These are phyloP conservation scores for Spilosoma lubricipeda DNA, from an alignment of 2,888 invertebrate species.

Conservation along the genomic window DNA sequence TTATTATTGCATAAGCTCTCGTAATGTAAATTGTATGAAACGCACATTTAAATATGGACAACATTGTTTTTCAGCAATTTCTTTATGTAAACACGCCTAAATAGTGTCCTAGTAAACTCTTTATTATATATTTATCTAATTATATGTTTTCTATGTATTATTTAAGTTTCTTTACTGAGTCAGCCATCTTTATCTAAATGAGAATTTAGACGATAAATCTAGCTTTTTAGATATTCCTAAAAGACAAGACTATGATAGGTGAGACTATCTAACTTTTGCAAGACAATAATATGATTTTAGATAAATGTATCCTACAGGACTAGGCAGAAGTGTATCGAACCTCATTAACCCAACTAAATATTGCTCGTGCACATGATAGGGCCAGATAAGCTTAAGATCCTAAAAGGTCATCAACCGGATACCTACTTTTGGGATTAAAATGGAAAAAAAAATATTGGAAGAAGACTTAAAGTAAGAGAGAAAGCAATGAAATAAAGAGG, in stretches of 20 bases:
- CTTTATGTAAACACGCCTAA: not conserved
- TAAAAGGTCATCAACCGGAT: not conserved
- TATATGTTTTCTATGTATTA: not conserved
- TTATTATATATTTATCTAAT: not conserved
- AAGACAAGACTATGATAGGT: no score
- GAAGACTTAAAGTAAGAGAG: not conserved
- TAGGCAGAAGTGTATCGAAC: not conserved
- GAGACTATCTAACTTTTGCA: not conserved
- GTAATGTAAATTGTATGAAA: conserved; percentile 52
- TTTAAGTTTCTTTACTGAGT: not conserved
- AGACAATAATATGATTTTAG: not conserved
- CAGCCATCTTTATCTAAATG: no score
- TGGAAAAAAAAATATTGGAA: not conserved
- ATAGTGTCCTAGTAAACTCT: not conserved
- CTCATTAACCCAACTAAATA: not conserved
- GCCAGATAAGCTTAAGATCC: no score
- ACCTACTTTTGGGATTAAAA: not conserved
- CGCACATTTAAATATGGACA: conserved; percentile 49
- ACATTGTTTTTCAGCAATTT: not conserved
- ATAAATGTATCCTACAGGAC: not conserved
- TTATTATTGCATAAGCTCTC: conserved; percentile 57
- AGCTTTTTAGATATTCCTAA: no score
- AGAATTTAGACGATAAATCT: no score
- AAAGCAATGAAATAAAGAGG: not conserved
- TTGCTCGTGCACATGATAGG: not conserved